Evolutionary conservation across 2,797 vertebrate species (phyloP).

Genomic region (Liparis tanakae): DNA sequence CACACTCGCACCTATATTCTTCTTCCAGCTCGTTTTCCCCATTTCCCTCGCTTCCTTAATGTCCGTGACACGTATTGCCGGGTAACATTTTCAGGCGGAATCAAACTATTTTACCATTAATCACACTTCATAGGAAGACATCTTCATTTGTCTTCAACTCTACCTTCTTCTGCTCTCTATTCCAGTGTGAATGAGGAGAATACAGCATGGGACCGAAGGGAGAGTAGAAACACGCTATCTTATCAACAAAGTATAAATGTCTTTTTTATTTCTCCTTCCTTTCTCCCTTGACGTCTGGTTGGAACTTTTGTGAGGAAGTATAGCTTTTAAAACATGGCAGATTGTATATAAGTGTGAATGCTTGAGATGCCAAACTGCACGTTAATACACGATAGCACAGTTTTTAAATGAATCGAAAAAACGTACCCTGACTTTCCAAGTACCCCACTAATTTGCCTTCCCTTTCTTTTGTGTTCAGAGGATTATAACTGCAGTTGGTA

Average conservation of each 20-base stretch:
- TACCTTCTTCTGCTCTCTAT: conserved; percentile 31
- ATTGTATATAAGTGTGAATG: not conserved
- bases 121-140: conserved; percentile 25
- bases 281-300: conserved; percentile 34
- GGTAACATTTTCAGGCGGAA: conserved; percentile 48
- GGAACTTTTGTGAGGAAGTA: conserved; percentile 33
- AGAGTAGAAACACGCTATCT: conserved; percentile 42
- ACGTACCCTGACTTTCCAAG: not conserved
- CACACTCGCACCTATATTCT: conserved; percentile 7
- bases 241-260: conserved; percentile 38
- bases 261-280: conserved; percentile 24
- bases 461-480: not conserved
- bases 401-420: not conserved
- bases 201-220: conserved; percentile 48
- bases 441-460: not conserved
- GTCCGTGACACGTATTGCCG: conserved; percentile 33
- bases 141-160: conserved; percentile 31
- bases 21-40: not conserved
- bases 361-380: not conserved
- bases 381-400: not conserved
- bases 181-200: conserved; percentile 53
- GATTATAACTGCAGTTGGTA: not conserved
- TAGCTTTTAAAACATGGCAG: conserved; percentile 14
- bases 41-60: not conserved
- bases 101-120: conserved; percentile 30